A percentile compares a stretch with the other conserved stretches of the same genome.
phyloP scores from a whole-genome alignment of 2,797 vertebrate genomes.

The Pterois miles region DNA sequence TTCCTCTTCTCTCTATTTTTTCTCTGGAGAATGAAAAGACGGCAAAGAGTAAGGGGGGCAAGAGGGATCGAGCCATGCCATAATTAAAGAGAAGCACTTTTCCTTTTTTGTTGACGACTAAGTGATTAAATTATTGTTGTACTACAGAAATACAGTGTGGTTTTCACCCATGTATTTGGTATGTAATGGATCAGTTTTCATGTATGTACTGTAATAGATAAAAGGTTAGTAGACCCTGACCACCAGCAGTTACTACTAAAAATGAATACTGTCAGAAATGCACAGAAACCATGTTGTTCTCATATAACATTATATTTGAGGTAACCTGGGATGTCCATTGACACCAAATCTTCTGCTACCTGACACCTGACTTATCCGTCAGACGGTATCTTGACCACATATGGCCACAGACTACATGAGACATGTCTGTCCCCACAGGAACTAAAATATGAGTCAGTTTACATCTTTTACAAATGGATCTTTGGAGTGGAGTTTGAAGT shows the following conservation, averaged over 20 bases:
- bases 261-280: not conserved
- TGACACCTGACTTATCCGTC: not conserved
- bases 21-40: conserved; percentile 5
- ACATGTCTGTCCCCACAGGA: not conserved
- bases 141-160: not conserved
- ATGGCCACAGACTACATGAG: not conserved
- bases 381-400: not conserved
- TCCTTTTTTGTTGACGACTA: not conserved
- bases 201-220: not conserved
- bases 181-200: not conserved
- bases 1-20: not conserved
- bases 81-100: conserved; percentile 1
- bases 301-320: not conserved
- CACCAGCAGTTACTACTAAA: not conserved
- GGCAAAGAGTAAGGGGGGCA: not conserved
- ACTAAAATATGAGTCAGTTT: no score
- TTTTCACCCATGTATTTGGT: not conserved
- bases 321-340: not conserved
- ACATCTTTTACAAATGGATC: no score
- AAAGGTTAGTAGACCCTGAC: not conserved
- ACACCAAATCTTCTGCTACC: not conserved
- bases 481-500: no score
- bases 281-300: not conserved
- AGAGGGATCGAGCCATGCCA: not conserved
- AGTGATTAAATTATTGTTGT: not conserved